These are phyloP conservation scores for Phyllotreta cruciferae DNA, from an alignment of 2,888 invertebrate species.

Conservation along the genomic window DNA sequence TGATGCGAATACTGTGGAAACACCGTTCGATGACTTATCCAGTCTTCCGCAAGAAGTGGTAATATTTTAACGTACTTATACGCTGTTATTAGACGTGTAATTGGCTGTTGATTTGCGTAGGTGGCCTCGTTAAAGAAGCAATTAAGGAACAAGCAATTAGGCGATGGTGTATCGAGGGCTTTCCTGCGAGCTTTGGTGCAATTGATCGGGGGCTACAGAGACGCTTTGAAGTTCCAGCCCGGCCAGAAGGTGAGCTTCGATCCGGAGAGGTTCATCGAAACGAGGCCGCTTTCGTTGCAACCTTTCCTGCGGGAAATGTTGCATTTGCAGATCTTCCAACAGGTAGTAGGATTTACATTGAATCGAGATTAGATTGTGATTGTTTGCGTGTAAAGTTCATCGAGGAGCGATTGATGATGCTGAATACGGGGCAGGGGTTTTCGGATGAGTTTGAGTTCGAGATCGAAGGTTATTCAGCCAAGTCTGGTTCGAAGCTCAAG, in stretches of 20 bases:
- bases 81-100: slow-evolving; percentile 1
- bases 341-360: slow-evolving; percentile 66
- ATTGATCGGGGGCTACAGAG: slow-evolving; percentile 93
- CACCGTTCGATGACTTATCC: slow-evolving; percentile 90
- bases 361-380: too few relatives aligned
- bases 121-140: slow-evolving; percentile 77
- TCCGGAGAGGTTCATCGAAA: slow-evolving; percentile 85
- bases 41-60: slow-evolving; percentile 91
- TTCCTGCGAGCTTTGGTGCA: slow-evolving; percentile 91
- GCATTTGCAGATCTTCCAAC: slow-evolving; percentile 92
- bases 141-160: slow-evolving; percentile 78
- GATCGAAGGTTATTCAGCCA: slow-evolving; percentile 74
- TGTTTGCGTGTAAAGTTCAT: slow-evolving; percentile 74
- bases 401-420: slow-evolving; percentile 89
- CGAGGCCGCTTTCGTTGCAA: slow-evolving; percentile 83
- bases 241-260: slow-evolving; percentile 84
- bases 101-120: slow-evolving; percentile 58
- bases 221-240: slow-evolving; percentile 81
- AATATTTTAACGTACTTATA: slow-evolving; percentile 49
- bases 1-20: slow-evolving; percentile 84
- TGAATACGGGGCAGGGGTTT: slow-evolving; percentile 92
- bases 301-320: slow-evolving; percentile 90
- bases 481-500: slow-evolving; percentile 69
- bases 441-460: slow-evolving; percentile 96
- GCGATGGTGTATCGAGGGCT: slow-evolving; percentile 92